Evolutionary conservation across 53 echinoderm and acorn worm genomes (phyloP).

Genomic region (Holothuria leucospilota): DNA sequence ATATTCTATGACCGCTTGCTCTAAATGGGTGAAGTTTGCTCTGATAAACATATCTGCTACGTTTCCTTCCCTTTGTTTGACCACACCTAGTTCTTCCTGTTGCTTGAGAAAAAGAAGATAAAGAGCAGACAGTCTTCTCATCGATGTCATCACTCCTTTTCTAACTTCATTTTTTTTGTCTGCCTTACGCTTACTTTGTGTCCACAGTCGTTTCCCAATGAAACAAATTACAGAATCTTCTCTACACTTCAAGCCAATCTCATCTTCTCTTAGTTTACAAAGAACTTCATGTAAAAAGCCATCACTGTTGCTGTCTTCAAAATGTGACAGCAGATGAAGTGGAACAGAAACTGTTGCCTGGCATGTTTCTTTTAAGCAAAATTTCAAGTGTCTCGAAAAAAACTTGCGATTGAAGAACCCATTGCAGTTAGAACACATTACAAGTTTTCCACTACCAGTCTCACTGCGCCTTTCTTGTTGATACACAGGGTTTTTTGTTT

Average conservation of each 20-base stretch:
- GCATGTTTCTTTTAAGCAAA: constrained; percentile 30
- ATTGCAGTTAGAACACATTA: constrained; percentile 46
- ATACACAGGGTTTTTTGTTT: constrained; percentile 30
- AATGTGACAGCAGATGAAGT: background rate
- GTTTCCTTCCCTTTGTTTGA: constrained; percentile 25
- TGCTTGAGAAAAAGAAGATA: constrained; percentile 54
- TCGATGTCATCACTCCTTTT: constrained; percentile 71
- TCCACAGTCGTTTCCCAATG: constrained; percentile 73
- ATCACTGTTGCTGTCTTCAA: constrained; percentile 44
- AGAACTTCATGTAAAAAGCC: constrained; percentile 53
- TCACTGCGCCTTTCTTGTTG: constrained; percentile 45
- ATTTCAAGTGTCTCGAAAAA: constrained; percentile 37
- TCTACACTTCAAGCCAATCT: constrained; percentile 51
- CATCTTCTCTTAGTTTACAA: constrained; percentile 51
- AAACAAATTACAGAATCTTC: constrained; percentile 57
- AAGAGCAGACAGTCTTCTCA: constrained; percentile 67
- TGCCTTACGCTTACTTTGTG: constrained; percentile 53
- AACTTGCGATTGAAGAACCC: constrained; percentile 40
- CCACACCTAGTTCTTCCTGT: constrained; percentile 47
- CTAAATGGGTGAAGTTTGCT: constrained; percentile 57
- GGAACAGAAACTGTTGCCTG: constrained; percentile 22
- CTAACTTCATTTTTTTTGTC: constrained; percentile 70
- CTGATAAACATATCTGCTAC: constrained; percentile 71
- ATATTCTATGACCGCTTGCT: constrained; percentile 54
- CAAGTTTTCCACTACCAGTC: constrained; percentile 18